Conservation (phyloP, 2,888 invertebrate genomes). For the Drosophila paranaensis region DNA sequence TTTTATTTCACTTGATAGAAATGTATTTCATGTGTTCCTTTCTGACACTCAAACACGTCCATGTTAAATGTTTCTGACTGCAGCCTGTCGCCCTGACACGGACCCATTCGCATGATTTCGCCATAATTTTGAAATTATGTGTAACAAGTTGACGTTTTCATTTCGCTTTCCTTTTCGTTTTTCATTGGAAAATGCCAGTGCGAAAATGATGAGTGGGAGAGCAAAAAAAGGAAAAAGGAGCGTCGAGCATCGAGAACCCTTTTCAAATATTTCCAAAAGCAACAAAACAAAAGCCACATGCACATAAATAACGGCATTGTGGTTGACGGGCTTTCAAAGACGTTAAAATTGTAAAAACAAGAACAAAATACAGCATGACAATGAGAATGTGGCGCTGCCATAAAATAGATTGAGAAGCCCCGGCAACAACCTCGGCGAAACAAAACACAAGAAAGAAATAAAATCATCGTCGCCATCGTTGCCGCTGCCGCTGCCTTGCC, state of each 20-base stretch:
- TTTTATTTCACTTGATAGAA: neutral
- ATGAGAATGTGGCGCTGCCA: constrained; percentile 37
- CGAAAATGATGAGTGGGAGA: constrained; percentile 7
- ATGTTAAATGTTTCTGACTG: constrained; percentile 12
- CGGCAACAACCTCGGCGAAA: constrained; percentile 9
- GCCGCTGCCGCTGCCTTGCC: constrained; percentile 5
- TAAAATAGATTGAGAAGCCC: constrained; percentile 68
- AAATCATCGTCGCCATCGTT: constrained; percentile 47
- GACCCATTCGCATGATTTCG: constrained; percentile 50
- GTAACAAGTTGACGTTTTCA: constrained; percentile 45
- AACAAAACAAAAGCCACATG: constrained; percentile 69
- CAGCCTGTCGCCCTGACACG: constrained; percentile 35
- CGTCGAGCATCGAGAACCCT: constrained; percentile 46
- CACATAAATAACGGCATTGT: constrained; percentile 73
- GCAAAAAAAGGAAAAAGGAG: constrained; percentile 11
- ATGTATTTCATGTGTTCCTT: too few relatives aligned
- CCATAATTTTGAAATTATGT: constrained; percentile 52
- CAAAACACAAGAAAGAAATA: constrained; percentile 41
- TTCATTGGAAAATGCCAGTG: constrained; percentile 1
- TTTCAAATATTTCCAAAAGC: constrained; percentile 61
- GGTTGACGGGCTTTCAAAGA: constrained; percentile 63
- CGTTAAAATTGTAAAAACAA: constrained; percentile 39
- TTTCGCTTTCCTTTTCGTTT: constrained; percentile 16
- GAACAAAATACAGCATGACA: constrained; percentile 6
- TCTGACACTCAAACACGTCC: neutral